These are phyloP conservation scores for Lophotis ruficrista DNA, from an alignment of 2,113 vertebrate species.

Conservation along the genomic window DNA sequence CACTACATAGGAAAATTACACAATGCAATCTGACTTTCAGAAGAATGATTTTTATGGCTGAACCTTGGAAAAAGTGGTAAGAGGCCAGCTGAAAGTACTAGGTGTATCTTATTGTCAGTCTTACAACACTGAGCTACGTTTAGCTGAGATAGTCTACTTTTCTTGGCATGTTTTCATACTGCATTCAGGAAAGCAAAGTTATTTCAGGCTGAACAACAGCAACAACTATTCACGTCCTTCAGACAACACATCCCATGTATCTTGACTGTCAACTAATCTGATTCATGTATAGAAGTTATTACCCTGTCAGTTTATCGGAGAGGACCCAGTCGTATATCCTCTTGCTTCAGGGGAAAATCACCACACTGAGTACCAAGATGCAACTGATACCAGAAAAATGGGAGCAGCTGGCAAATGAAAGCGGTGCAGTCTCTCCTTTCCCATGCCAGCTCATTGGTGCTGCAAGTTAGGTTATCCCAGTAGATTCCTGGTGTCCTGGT, in stretches of 20 bases:
- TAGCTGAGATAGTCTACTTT: conserved; percentile 29
- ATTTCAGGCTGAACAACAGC: conserved; percentile 50
- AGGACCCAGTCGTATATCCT: neutral
- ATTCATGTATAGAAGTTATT: conserved; percentile 11
- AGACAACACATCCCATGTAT: conserved; percentile 35
- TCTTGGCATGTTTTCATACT: conserved; percentile 39
- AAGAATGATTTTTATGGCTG: neutral
- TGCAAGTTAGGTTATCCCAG: neutral
- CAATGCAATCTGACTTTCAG: conserved; percentile 4
- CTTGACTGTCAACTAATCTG: conserved; percentile 41
- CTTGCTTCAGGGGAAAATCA: neutral
- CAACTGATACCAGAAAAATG: neutral
- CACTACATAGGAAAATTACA: neutral
- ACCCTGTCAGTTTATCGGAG: neutral
- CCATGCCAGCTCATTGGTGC: neutral
- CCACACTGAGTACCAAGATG: neutral
- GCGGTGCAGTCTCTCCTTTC: neutral
- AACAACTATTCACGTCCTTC: conserved; percentile 49
- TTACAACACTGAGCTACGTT: neutral
- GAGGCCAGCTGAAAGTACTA: neutral
- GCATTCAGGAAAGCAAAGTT: conserved; percentile 54
- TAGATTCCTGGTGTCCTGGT: neutral
- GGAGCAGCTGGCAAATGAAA: neutral
- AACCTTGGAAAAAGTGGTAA: neutral
- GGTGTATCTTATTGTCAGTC: neutral